Conservation (phyloP, 2,888 invertebrate species). For the Neoascia interrupta region DNA sequence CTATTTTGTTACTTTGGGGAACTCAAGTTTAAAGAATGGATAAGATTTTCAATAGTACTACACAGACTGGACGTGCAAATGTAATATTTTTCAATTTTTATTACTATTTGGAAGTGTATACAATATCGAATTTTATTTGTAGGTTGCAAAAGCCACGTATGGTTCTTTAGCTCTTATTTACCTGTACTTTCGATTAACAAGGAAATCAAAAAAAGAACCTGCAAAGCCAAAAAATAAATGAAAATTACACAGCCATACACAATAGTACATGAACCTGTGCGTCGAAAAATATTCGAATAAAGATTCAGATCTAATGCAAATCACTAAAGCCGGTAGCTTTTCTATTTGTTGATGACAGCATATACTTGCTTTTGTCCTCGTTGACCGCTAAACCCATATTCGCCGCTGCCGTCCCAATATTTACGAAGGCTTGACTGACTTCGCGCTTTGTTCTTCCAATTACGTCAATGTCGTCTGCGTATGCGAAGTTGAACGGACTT, state of each 20-base stretch:
- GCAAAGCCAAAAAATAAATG: not conserved
- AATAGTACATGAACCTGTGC: not conserved
- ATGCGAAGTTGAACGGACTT: too few species aligned
- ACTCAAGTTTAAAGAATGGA: constrained; percentile 7
- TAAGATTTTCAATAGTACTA: constrained; percentile 9
- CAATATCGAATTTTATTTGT: not conserved
- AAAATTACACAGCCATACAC: not conserved
- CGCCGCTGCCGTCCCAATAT: too few species aligned
- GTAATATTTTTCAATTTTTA: not conserved
- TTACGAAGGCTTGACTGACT: too few species aligned
- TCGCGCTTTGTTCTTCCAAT: not conserved
- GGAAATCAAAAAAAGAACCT: not conserved
- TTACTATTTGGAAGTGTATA: not conserved
- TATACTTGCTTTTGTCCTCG: too few species aligned
- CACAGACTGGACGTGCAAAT: constrained; percentile 16
- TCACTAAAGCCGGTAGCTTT: too few species aligned
- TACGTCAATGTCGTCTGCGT: not conserved
- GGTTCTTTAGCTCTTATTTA: not conserved
- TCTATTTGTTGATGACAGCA: too few species aligned
- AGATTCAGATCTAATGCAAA: too few species aligned
- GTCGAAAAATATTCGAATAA: not conserved
- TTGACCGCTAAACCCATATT: too few species aligned
- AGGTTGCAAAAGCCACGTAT: constrained; percentile 27
- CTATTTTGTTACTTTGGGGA: too few species aligned
- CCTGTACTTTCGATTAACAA: not conserved